Evolutionary conservation across 2,113 vertebrate genomes (phyloP).

Genomic region (Motacilla tschutschensis): DNA sequence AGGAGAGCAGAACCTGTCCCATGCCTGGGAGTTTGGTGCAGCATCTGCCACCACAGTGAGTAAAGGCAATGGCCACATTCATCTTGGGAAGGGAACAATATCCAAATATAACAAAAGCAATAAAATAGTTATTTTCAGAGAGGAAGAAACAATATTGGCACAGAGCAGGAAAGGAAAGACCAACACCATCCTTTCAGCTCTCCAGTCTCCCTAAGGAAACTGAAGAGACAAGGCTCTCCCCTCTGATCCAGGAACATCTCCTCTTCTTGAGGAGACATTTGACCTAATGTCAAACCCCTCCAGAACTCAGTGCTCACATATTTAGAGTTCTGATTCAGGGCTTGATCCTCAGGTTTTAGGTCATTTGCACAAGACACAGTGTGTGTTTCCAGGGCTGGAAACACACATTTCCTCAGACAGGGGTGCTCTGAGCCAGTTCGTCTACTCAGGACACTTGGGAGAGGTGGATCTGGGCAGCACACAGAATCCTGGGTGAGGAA

Average conservation of each 20-base stretch:
- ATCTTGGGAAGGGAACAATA: not conserved
- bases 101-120: not conserved
- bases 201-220: not conserved
- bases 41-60: not conserved
- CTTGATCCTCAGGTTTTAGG: not conserved
- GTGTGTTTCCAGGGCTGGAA: not conserved
- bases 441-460: not conserved
- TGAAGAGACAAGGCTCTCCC: not conserved
- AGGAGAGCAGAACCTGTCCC: not conserved
- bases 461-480: not conserved
- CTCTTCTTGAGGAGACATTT: not conserved
- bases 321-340: not conserved
- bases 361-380: not conserved
- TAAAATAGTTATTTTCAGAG: not conserved
- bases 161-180: not conserved
- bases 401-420: accelerated
- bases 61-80: not conserved
- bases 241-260: not conserved
- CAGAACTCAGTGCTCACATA: not conserved
- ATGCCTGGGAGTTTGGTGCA: not conserved
- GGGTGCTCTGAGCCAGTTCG: accelerated
- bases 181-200: not conserved
- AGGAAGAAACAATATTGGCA: not conserved
- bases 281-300: not conserved
- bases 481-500: not conserved